These are phyloP conservation scores for Sinosuthora webbiana DNA, from an alignment of 2,113 vertebrate species.

Conservation along the genomic window DNA sequence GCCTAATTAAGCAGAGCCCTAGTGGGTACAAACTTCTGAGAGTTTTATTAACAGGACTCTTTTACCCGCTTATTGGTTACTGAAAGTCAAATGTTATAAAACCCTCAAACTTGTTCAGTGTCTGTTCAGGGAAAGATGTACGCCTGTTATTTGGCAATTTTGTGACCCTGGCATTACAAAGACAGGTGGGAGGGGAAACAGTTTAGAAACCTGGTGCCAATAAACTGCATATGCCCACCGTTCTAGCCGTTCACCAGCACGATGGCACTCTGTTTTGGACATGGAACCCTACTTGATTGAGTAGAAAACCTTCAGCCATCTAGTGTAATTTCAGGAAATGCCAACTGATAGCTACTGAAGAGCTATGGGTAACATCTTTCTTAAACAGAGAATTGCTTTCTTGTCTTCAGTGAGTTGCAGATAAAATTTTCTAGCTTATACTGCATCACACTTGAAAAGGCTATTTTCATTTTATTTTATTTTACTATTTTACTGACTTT, in stretches of 20 bases:
- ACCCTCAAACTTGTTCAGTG: neutral
- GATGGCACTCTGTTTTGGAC: neutral
- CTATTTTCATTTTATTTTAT: neutral
- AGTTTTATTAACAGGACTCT: neutral
- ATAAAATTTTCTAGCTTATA: neutral
- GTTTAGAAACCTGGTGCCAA: neutral
- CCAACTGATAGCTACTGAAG: neutral
- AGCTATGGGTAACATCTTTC: neutral
- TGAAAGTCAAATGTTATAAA: neutral
- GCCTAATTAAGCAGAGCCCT: neutral
- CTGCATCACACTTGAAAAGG: neutral
- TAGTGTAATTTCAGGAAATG: neutral
- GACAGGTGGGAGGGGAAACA: neutral
- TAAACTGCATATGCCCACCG: neutral
- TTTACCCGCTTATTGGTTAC: neutral
- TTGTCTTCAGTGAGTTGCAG: rapidly evolving
- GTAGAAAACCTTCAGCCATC: neutral
- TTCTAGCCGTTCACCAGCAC: neutral
- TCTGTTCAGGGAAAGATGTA: neutral
- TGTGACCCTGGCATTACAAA: neutral
- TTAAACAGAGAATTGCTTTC: neutral
- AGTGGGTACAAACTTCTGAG: neutral
- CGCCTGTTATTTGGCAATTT: neutral
- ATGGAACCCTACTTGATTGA: neutral
- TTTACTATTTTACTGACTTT: neutral